Evolutionary conservation across 2,113 vertebrate genomes (phyloP).

Genomic region (Tenrec ecaudatus): DNA sequence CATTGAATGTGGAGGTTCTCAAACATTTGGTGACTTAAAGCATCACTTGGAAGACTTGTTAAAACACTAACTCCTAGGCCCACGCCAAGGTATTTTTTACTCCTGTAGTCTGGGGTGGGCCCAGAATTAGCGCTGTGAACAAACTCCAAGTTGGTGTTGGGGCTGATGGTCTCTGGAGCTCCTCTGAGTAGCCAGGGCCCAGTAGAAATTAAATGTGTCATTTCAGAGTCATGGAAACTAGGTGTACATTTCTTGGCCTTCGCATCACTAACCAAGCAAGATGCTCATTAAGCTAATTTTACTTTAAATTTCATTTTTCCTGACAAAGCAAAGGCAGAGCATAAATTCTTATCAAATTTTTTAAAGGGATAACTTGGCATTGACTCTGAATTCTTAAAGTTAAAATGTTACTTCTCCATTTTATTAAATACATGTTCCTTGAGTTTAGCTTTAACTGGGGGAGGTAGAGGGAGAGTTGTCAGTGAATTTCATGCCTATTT

Average conservation of each 20-base stretch:
- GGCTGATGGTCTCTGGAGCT: neutral
- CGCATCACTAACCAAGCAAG: constrained; percentile 59
- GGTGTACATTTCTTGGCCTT: constrained; percentile 66
- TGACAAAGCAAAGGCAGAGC: constrained; percentile 68
- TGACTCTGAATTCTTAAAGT: constrained; percentile 86
- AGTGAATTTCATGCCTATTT: constrained; percentile 77
- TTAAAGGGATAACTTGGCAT: constrained; percentile 86
- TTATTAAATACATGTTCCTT: constrained; percentile 85
- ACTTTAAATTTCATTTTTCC: constrained; percentile 83
- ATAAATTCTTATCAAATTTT: constrained; percentile 85
- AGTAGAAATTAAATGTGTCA: neutral
- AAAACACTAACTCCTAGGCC: neutral
- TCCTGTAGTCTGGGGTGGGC: neutral
- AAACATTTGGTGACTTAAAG: neutral
- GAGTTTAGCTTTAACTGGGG: constrained; percentile 66
- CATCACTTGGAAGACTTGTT: neutral
- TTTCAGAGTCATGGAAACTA: constrained; percentile 54
- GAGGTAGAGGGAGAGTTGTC: constrained; percentile 77
- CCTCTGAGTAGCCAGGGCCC: neutral
- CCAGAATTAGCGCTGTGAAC: neutral
- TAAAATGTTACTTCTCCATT: constrained; percentile 87
- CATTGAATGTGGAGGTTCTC: neutral
- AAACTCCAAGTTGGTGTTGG: too few species aligned
- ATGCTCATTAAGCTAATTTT: constrained; percentile 81
- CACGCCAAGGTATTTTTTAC: neutral